phyloP scores from a whole-genome alignment of 2,888 invertebrate genomes.

The Cephus spinipes region DNA sequence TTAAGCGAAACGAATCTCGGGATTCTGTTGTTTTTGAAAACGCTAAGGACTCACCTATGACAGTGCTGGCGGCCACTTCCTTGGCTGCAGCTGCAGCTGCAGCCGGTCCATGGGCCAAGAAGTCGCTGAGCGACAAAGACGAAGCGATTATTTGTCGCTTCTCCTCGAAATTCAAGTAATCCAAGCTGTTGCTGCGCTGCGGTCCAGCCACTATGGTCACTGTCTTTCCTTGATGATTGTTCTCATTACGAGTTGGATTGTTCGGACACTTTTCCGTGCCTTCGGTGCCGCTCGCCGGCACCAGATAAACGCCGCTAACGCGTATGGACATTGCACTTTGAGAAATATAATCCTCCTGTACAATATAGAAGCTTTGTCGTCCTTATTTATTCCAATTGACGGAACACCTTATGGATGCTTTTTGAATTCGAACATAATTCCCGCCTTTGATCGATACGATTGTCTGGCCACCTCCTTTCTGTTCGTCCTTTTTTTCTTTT shows the following conservation, averaged over 20 bases:
- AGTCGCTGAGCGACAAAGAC: constrained; percentile 87
- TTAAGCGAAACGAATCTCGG: too few relatives aligned
- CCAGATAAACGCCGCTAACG: constrained; percentile 63
- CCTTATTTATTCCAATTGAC: background rate
- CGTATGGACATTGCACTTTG: constrained; percentile 57
- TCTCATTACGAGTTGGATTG: constrained; percentile 16
- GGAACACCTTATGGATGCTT: background rate
- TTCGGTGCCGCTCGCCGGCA: constrained; percentile 51
- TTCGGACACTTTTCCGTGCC: constrained; percentile 34
- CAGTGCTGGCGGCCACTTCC: constrained; percentile 67
- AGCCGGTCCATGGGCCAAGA: constrained; percentile 78
- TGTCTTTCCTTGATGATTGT: constrained; percentile 66
- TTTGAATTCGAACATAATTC: background rate
- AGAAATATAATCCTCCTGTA: background rate
- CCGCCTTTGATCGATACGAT: background rate
- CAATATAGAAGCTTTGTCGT: background rate
- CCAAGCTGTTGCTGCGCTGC: constrained; percentile 85
- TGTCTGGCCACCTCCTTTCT: constrained; percentile 1
- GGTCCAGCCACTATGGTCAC: constrained; percentile 75
- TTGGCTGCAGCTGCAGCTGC: constrained; percentile 68
- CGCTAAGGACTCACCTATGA: constrained; percentile 57
- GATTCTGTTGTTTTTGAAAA: background rate
- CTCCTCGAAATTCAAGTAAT: constrained; percentile 92
- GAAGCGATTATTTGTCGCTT: constrained; percentile 90
- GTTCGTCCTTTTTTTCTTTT: background rate